Base-by-base conservation (phyloP, 2,113 vertebrate species). In the Nymphicus hollandicus region DNA sequence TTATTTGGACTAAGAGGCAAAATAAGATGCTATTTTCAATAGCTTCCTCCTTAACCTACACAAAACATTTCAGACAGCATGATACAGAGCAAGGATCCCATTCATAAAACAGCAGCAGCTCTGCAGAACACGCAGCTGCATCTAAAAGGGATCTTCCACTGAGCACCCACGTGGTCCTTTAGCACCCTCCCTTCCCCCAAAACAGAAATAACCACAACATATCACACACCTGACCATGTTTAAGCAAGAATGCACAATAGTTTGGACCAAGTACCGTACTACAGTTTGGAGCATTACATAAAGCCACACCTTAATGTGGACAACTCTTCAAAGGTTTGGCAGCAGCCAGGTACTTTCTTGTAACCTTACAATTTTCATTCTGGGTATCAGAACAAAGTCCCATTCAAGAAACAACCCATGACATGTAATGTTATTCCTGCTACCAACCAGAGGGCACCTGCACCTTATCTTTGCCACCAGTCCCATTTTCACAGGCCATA, bases 401-500 rank as follows among this genome's bases (percentile, higher is more conserved):
- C 43, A 37, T 41, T 96, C 81, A 71, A 44, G 5, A 84, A 90
- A 53, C 27, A 88, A 74, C 60, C 72, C 50, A 46, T 37, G 47
- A 37, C 16, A 84, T 1, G 0, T 72, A 50, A 58, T 24, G 47
- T 79, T 70, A 87, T 11, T 43, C 49, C 81, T 84, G 47, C 83
- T 86, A 64, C 65, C 77, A 94, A 81, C 61, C 91, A 93, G 61
- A 91, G 83, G 56, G 89, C 81, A 91, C 37, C 52, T 55, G 50
- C 69, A 68, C 86, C 61, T 86, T 66, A 20, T 58, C 66, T 91
- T 87, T 76, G 56, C 39, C 73, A 84, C 63, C 63, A 58, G 86
- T 78, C 69, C 44, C 10, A 17, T 70, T 91, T 95, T 98, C 91
- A 99, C 93, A 99, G 96, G 95, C 98, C 98, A 35, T 98, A 98